phyloP scores from a whole-genome alignment of 2,888 invertebrate species.

The Zelleria hepariella region DNA sequence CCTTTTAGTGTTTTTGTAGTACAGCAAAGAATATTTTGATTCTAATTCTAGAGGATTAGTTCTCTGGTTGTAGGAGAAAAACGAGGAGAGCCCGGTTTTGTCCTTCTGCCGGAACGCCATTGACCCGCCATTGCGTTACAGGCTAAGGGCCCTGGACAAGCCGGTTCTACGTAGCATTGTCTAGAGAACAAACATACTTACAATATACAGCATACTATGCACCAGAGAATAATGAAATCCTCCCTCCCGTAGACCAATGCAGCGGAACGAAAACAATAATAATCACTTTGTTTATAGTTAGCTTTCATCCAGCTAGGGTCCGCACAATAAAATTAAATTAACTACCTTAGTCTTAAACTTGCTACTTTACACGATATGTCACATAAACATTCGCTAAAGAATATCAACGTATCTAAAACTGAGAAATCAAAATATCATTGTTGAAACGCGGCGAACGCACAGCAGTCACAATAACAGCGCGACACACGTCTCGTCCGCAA shows the following conservation, averaged over 20 bases:
- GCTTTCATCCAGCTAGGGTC: neutral
- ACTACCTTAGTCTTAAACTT: neutral
- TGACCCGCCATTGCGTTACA: no score
- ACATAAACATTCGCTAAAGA: constrained; percentile 7
- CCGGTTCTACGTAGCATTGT: neutral
- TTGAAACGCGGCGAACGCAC: constrained; percentile 59
- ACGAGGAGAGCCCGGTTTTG: no score
- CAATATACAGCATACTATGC: constrained; percentile 65
- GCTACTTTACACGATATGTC: neutral
- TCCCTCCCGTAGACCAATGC: neutral
- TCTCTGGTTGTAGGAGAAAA: no score
- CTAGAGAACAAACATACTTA: constrained; percentile 31
- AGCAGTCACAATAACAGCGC: constrained; percentile 47
- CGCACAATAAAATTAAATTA: neutral
- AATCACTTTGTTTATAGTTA: constrained; percentile 2
- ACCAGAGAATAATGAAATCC: constrained; percentile 45
- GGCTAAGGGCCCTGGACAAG: no score
- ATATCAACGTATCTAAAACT: constrained; percentile 12
- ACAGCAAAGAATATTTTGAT: no score
- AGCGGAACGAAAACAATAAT: constrained; percentile 1
- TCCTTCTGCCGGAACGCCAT: no score
- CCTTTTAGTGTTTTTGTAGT: no score
- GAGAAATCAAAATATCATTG: constrained; percentile 17
- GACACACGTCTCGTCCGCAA: constrained; percentile 57
- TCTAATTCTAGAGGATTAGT: no score